Base-by-base conservation (phyloP, 2,113 vertebrate species). In the Cephalopterus ornatus region DNA sequence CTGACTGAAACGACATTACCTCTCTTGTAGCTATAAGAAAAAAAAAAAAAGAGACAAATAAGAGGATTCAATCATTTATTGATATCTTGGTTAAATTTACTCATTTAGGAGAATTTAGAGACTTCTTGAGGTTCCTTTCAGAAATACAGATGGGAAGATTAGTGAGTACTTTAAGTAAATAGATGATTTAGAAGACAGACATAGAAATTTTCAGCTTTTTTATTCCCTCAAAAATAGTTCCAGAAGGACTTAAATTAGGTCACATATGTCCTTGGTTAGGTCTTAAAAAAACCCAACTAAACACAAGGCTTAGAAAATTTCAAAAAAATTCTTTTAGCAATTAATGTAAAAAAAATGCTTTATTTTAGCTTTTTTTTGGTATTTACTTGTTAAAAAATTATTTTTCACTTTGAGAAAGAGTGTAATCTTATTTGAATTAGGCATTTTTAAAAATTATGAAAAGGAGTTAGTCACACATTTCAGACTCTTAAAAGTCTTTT, bases 391-490 rank as follows among this genome's bases (percentile, higher is more conserved):
- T 49, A 35, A 55, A 84, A 41, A 14, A 42, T 72, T 0, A 0
- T 59, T 68, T 42, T 77, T 63, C 7, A 14, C 71, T 65, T 89
- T 67, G 11, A 41, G 30, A 50, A 77, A 44, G 2, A 58, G 6
- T 13, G 1, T 8, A 28, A 33, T 47, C 26, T 85, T 84, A 59
- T 44, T 85, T 71, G 58, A 56, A 22, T 62, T 18, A 5, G 0
- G 0, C 0, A n/a, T 46, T 68, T 66, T 59, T 37, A 6, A 16
- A 39, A 63, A 74, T 1, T 0, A 8, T 26, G n/a, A 32, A 76
- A 37, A 50, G 0, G 1, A 0, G 1, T 79, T 82, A 32, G 8
- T 55, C 7, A 62, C 19, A 32, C 7, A 59, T 44, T 68, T 87
- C 11, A 53, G 11, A 35, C 13, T 39, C 16, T 61, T n/a, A 75